Evolutionary conservation across 1,140 invertebrate genomes (phyloP).

Genomic region (Cherax quadricarinatus): DNA sequence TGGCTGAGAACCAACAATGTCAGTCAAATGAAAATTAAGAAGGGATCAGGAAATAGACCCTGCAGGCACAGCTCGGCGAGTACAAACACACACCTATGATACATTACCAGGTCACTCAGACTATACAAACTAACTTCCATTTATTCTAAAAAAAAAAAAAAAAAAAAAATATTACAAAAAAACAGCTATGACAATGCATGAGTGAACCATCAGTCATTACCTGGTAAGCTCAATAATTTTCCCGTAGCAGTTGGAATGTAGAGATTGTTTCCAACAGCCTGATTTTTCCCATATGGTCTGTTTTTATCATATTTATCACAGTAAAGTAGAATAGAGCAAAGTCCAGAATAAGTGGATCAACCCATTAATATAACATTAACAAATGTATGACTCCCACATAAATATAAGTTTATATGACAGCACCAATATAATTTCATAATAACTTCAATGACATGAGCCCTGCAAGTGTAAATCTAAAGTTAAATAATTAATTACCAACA

Average conservation of each 20-base stretch:
- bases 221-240: not conserved
- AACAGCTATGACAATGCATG: not conserved
- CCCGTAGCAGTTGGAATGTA: slow-evolving; percentile 1
- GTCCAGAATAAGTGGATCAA: not conserved
- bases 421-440: not conserved
- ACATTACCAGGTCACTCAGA: too few relatives aligned
- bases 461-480: too few relatives aligned
- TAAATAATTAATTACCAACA: not conserved
- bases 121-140: too few relatives aligned
- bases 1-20: too few relatives aligned
- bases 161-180: not conserved
- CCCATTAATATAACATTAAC: not conserved
- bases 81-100: too few relatives aligned
- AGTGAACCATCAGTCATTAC: not conserved
- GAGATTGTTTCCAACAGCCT: not conserved
- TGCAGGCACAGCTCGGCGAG: too few relatives aligned
- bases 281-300: not conserved
- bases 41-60: too few relatives aligned
- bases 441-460: too few relatives aligned
- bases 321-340: not conserved
- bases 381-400: not conserved
- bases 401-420: not conserved
- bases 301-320: not conserved
- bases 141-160: not conserved
- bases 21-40: too few relatives aligned